Base-by-base conservation (phyloP, 1,140 invertebrate species). In the Drosophila busckii region DNA sequence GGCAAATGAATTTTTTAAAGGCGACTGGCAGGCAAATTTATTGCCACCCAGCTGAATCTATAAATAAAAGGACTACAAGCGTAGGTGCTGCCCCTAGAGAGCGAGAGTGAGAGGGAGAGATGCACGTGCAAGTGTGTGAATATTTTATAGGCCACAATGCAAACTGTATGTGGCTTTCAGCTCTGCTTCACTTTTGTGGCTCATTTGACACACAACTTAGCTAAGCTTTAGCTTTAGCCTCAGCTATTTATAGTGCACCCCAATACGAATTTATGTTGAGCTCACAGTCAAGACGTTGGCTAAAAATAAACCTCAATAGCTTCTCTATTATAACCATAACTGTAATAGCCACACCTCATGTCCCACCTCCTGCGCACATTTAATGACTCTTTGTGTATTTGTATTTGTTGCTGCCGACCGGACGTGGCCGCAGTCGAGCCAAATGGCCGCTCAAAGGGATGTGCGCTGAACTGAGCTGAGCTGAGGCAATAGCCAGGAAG, bases 371-470 rank as follows among this genome's bases (percentile, higher is more conserved):
- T 63, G 56, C 65, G 53, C 63, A 80, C 71, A 53, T 73, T 78
- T 78, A 78, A 78, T 78, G 73, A 80, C 73, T 55, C 45, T 35
- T 67, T n/a, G n/a, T n/a, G n/a, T n/a, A n/a, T n/a, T 78, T 68
- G 73, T 67, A 52, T 32, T 65, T 70, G 62, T 70, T 44, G 35
- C 17, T 48, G 46, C 52, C 66, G 75, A 75, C 75, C 73, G 76
- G 73, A 80, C 45, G 64, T 73, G 54, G 46, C 38, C 44, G 68
- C 73, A 62, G 71, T 67, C 75, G 73, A 75, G n/a, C n/a, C n/a
- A 80, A 82, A 73, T 80, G 75, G 64, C 34, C 59, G 69, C 60
- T 82, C 56, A 80, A 82, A 71, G n/a, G 64, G 69, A 80, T 80
- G 53, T 73, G 68, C 23, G 19, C n/a, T 8, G 10, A 28, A 20